Conservation (phyloP, 2,113 vertebrate species). For the Ploceus nigricollis region DNA sequence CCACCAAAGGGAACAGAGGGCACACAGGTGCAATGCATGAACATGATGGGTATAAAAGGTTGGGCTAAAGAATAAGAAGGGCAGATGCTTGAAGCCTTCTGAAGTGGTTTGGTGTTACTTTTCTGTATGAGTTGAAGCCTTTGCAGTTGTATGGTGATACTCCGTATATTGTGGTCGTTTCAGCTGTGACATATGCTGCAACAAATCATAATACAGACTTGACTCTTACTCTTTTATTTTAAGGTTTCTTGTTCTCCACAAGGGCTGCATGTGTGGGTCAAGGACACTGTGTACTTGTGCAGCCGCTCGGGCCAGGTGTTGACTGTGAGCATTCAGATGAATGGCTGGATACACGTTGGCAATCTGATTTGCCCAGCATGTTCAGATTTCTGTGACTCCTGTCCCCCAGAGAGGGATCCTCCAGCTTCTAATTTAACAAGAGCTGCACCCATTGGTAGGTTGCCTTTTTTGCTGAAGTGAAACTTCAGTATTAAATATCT, state of each 20-base stretch:
- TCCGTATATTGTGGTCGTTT: background rate
- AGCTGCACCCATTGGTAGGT: slow-evolving; percentile 81
- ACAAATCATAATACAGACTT: background rate
- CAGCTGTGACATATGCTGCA: background rate
- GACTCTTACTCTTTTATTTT: background rate
- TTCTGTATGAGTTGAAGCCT: background rate
- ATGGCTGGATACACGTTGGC: slow-evolving; percentile 88
- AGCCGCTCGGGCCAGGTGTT: slow-evolving; percentile 81
- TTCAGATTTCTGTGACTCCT: slow-evolving; percentile 83
- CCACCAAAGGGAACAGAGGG: background rate
- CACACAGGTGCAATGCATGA: background rate
- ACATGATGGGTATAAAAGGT: background rate
- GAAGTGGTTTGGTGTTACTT: background rate
- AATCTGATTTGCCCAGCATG: slow-evolving; percentile 90
- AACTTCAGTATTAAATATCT: background rate
- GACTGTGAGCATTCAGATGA: slow-evolving; percentile 81
- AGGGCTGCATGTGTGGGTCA: slow-evolving; percentile 86
- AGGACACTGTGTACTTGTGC: slow-evolving; percentile 81
- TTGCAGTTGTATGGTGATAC: background rate
- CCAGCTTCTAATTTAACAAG: slow-evolving; percentile 79
- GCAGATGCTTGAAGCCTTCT: background rate
- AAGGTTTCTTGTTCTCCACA: slow-evolving; percentile 84
- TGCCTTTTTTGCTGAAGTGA: background rate
- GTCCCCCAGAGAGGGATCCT: slow-evolving; percentile 84
- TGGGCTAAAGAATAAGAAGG: background rate